Percentiles rank a stretch among this genome's conserved stretches.
These are phyloP conservation scores for Labia minor DNA, from an alignment of 2,888 invertebrate genomes.

Conservation along the genomic window DNA sequence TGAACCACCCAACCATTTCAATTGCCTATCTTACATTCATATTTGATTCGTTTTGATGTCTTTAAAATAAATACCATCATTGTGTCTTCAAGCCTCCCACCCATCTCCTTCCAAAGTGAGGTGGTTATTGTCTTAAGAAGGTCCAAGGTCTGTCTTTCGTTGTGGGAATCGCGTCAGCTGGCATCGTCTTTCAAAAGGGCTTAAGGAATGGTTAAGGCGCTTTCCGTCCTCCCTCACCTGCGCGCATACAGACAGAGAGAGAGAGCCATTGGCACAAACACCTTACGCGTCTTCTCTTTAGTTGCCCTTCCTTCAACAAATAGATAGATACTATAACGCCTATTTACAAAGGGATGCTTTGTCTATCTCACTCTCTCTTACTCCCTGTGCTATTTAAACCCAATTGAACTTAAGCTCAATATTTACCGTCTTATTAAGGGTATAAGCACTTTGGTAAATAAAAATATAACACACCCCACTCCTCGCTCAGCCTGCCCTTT, in stretches of 20 bases:
- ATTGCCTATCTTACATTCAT: too few species aligned
- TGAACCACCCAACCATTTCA: too few species aligned
- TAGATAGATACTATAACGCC: neutral
- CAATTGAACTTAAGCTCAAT: slow-evolving; percentile 13
- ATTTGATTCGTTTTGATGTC: neutral
- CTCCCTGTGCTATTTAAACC: slow-evolving; percentile 3
- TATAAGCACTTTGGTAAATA: neutral
- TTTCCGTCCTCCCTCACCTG: neutral
- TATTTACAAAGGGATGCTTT: slow-evolving; percentile 2
- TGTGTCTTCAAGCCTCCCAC: neutral
- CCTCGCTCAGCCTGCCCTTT: too few species aligned
- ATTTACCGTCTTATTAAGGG: neutral
- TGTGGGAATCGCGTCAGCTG: neutral
- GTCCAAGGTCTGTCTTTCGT: neutral
- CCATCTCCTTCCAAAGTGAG: neutral
- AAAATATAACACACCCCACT: neutral
- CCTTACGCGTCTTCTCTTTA: too few species aligned
- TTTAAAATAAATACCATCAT: slow-evolving; percentile 7
- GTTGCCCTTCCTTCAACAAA: neutral
- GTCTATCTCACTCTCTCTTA: neutral
- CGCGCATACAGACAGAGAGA: too few species aligned
- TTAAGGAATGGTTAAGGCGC: neutral
- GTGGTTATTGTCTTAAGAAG: neutral
- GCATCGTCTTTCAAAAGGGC: slow-evolving; percentile 1
- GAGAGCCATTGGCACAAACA: too few species aligned